Evolutionary conservation across 2,888 invertebrate genomes (phyloP).

Genomic region (Spicauda simplicius): DNA sequence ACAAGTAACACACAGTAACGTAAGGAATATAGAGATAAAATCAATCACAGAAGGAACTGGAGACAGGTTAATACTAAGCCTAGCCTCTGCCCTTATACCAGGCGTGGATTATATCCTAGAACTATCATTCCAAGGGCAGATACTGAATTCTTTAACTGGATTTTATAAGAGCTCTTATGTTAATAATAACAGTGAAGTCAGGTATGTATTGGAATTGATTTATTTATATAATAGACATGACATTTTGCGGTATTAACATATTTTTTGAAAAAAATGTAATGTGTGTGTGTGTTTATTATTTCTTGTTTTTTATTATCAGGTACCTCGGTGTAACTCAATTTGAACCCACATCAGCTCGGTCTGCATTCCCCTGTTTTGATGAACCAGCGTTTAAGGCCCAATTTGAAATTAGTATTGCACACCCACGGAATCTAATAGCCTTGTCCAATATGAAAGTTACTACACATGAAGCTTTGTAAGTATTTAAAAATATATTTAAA

Average conservation of each 20-base stretch:
- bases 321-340: slow-evolving; percentile 87
- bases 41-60: slow-evolving; percentile 62
- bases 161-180: slow-evolving; percentile 88
- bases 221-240: too few relatives aligned
- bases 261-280: too few relatives aligned
- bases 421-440: slow-evolving; percentile 86
- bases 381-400: slow-evolving; percentile 91
- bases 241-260: too few relatives aligned
- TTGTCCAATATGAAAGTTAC: slow-evolving; percentile 89
- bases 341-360: slow-evolving; percentile 86
- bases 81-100: slow-evolving; percentile 69
- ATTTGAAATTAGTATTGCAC: slow-evolving; percentile 89
- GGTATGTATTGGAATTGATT: slow-evolving; percentile 72
- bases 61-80: slow-evolving; percentile 63
- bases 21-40: slow-evolving; percentile 64
- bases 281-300: too few relatives aligned
- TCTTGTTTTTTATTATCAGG: slow-evolving; percentile 62
- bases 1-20: slow-evolving; percentile 70
- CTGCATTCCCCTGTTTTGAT: slow-evolving; percentile 91
- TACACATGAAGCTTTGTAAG: slow-evolving; percentile 82
- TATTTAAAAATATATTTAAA: slow-evolving; percentile 38
- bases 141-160: slow-evolving; percentile 86
- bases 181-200: slow-evolving; percentile 68
- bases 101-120: slow-evolving; percentile 83
- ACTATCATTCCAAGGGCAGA: slow-evolving; percentile 80